phyloP scores from a whole-genome alignment of 2,888 invertebrate species.

The Frankliniella intonsa region DNA sequence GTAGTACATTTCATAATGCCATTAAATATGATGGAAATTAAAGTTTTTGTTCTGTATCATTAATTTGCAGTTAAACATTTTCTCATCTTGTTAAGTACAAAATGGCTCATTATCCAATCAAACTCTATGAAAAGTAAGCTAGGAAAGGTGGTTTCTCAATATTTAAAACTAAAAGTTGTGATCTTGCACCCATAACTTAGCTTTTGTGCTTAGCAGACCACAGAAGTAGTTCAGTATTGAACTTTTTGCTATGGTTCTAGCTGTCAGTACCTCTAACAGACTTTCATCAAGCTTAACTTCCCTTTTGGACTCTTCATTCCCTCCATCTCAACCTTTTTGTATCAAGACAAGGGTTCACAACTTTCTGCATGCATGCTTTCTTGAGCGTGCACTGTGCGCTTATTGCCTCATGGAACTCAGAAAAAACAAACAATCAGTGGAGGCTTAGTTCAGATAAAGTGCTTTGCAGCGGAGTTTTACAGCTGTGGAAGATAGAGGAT shows the following conservation, averaged over 20 bases:
- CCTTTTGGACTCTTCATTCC: background rate
- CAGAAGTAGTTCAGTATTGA: too few species aligned
- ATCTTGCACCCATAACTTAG: too few species aligned
- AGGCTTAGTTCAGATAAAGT: constrained; percentile 20
- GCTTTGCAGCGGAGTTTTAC: constrained; percentile 19
- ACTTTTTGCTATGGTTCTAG: too few species aligned
- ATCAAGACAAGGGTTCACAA: background rate
- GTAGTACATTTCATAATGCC: background rate
- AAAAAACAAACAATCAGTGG: background rate
- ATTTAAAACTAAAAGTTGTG: too few species aligned
- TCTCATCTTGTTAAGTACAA: too few species aligned
- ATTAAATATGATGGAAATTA: background rate
- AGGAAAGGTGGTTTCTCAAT: too few species aligned
- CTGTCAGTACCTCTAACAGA: too few species aligned
- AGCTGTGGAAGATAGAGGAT: constrained; percentile 16
- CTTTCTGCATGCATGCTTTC: constrained; percentile 9
- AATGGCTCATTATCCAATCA: too few species aligned
- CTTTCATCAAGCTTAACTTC: too few species aligned
- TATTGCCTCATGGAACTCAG: background rate
- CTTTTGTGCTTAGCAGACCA: too few species aligned
- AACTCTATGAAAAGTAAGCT: too few species aligned
- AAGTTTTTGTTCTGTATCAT: background rate
- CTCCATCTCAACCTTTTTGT: background rate
- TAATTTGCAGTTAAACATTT: background rate
- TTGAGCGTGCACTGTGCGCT: constrained; percentile 12